Evolutionary conservation across 2,888 invertebrate genomes (phyloP), one percentile per base, ranked within the genome.

Genomic region (Petrophora chlorosata): DNA sequence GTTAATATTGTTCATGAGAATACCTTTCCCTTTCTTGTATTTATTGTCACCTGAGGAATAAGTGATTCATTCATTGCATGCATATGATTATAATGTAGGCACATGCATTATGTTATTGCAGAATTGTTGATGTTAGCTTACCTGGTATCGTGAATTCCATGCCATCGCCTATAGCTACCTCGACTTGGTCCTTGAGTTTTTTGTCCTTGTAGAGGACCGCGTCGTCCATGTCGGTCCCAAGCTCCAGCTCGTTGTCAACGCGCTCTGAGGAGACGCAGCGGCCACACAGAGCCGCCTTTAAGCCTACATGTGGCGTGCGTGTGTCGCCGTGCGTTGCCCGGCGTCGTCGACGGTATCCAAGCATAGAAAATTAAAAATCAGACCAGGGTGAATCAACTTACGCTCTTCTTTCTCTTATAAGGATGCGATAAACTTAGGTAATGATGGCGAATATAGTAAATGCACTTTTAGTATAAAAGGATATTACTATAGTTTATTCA

Each of bases 71-170:
- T 25, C 39, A 26, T 19, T 9, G 3, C 14, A 17, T 23, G 12
- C 12, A 5, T 10, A 9, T 12, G 12, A 15, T 16, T 17, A 5
- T 9, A 5, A 23, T 33, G 5, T 30, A 3, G 3, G 19, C 1
- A 15, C 10, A 12, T 14, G 2, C 8, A 32, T 16, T 2, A 8
- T n/a, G n/a, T n/a, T n/a, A n/a, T n/a, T n/a, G n/a, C n/a, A n/a
- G n/a, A n/a, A n/a, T n/a, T n/a, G n/a, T n/a, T n/a, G n/a, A n/a
- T n/a, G n/a, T n/a, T n/a, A n/a, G n/a, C n/a, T 66, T 92, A 93
- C 96, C 97, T 84, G 96, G 97, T 90, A 97, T 97, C 39, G 96
- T 97, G 76, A 97, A 96, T 85, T 97, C 97, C 95, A 97, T 97
- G 62, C 97, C 97, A 79, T 97, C 97, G 34, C 97, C 97, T 73